Evolutionary conservation across 2,797 vertebrate species (phyloP).

Genomic region (Eutrigla gurnardus): DNA sequence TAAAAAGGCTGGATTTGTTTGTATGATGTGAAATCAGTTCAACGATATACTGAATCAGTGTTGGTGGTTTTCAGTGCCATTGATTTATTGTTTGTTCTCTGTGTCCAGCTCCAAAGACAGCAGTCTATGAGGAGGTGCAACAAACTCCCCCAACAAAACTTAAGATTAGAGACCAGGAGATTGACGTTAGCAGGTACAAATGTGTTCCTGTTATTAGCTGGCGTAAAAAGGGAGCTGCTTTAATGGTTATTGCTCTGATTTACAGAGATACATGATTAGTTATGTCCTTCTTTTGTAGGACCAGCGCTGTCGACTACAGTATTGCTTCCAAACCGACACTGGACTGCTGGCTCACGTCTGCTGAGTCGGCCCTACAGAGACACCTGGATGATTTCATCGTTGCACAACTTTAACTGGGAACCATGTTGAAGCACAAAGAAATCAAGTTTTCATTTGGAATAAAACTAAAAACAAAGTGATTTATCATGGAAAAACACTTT

Average conservation of each 20-base stretch:
- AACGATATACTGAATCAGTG: background rate
- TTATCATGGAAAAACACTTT: background rate
- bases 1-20: background rate
- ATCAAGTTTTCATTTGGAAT: background rate
- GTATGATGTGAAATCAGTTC: background rate
- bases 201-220: background rate
- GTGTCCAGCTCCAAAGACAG: conserved; percentile 63
- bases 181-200: conserved; percentile 55
- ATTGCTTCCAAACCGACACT: background rate
- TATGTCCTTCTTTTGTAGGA: conserved; percentile 40
- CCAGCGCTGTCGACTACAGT: conserved; percentile 61
- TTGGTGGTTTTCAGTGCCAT: background rate
- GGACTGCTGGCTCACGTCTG: conserved; percentile 67
- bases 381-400: conserved; percentile 60
- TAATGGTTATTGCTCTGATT: background rate
- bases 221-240: background rate
- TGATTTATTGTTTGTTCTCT: conserved; percentile 16
- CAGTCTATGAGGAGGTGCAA: conserved; percentile 59
- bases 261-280: background rate
- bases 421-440: background rate
- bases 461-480: background rate
- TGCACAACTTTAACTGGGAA: conserved; percentile 55
- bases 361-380: conserved; percentile 63
- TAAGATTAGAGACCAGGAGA: conserved; percentile 59
- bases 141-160: conserved; percentile 46